These are phyloP conservation scores for Metopolophium dirhodum DNA, from an alignment of 1,140 invertebrate genomes.

Conservation along the genomic window DNA sequence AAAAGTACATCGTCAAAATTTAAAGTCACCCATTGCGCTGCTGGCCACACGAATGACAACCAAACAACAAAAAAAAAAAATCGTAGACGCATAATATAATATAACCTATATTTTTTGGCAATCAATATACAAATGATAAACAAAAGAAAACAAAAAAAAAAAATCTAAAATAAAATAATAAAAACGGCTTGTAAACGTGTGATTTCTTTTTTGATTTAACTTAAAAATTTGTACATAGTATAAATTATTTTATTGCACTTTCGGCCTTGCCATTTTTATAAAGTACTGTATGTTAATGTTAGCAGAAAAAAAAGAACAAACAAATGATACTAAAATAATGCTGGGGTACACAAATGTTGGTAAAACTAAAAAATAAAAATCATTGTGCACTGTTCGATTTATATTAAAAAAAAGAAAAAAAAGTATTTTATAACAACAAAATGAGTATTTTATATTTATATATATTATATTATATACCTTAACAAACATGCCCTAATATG, in stretches of 20 bases:
- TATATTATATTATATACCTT: constrained; percentile 10
- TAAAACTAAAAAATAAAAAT: constrained; percentile 51
- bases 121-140: constrained; percentile 54
- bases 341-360: constrained; percentile 14
- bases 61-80: not conserved
- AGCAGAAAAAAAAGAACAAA: constrained; percentile 21
- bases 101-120: constrained; percentile 54
- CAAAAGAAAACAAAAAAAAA: constrained; percentile 39
- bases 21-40: not conserved
- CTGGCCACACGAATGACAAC: not conserved
- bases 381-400: constrained; percentile 25
- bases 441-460: constrained; percentile 27
- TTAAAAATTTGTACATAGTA: constrained; percentile 33
- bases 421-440: constrained; percentile 48
- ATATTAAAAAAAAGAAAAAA: constrained; percentile 43
- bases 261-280: constrained; percentile 44
- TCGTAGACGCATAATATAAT: not conserved
- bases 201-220: constrained; percentile 26
- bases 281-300: constrained; percentile 27
- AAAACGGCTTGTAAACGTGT: constrained; percentile 27
- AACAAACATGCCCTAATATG: constrained; percentile 39
- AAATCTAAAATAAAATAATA: constrained; percentile 30
- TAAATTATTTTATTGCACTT: constrained; percentile 55
- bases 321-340: constrained; percentile 45
- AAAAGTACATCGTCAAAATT: constrained; percentile 2